These are phyloP conservation scores for Geodia barretti DNA, from an alignment of 37 sponge, comb jelly and placozoan genomes.

Conservation along the genomic window DNA sequence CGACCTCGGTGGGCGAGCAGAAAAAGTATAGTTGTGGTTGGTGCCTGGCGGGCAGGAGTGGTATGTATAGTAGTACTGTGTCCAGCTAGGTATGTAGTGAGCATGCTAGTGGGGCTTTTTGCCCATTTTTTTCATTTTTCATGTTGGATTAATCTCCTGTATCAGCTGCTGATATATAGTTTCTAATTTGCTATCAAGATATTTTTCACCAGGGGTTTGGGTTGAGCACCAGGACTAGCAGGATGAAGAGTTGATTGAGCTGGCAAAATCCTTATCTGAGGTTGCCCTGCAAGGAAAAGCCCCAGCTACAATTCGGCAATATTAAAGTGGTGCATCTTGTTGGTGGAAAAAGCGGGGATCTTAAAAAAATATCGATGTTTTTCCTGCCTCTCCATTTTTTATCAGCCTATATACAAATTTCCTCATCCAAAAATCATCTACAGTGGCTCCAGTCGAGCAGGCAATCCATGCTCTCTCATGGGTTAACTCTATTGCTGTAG, in stretches of 20 bases:
- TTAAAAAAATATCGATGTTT: neutral
- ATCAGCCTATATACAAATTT: conserved; percentile 3
- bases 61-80: too few species aligned
- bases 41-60: too few species aligned
- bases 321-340: neutral
- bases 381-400: neutral
- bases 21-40: too few species aligned
- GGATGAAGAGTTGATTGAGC: conserved; percentile 1
- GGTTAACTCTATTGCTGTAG: conserved; percentile 14
- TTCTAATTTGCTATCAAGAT: neutral
- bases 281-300: conserved; percentile 12
- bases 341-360: conserved; percentile 1
- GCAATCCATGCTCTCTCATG: conserved; percentile 33
- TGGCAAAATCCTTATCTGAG: conserved; percentile 5
- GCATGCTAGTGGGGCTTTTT: too few species aligned
- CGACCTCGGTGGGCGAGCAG: too few species aligned
- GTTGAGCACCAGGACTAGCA: neutral
- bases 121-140: too few species aligned
- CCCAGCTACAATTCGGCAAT: conserved; percentile 6
- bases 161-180: too few species aligned
- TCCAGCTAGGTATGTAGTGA: too few species aligned
- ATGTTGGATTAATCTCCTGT: too few species aligned
- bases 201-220: conserved; percentile 2
- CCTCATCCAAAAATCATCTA: neutral
- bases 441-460: conserved; percentile 8